Base-by-base conservation (phyloP, 2,888 invertebrate species). In the Prosapia bicincta region DNA sequence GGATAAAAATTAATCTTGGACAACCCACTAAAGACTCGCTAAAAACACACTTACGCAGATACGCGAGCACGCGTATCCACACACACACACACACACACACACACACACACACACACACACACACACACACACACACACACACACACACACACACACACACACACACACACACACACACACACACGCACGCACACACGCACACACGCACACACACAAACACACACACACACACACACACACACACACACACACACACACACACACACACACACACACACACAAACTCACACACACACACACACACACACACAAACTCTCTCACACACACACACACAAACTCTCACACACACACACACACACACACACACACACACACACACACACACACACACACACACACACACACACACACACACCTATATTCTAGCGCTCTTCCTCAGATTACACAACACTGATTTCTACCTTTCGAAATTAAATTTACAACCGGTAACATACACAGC, bases 111-210 rank as follows among this genome's bases (percentile, higher is more conserved):
- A 65, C 24, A 13, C 66, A 66, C 66, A 66, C 66, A 66, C 66
- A 66, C 66, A 66, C 66, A 66, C 66, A 66, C 66, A 65, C 66
- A 66, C 66, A 66, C 66, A 66, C 66, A 66, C 66, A 15, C 66
- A 66, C 66, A 66, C 66, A 66, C 66, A 66, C 24, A 66, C 66
- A 66, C 66, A 66, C 24, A 15, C 66, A 30, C 30, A 30, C 30
- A 30, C 30, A 30, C 30, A 30, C 30, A 9, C 30, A 30, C 30
- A 23, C 66, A 23, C 66, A 23, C 66, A 66, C 66, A 15, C 66
- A 15, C 66, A 3, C 66, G 26, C 66, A 66, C 66, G 26, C 24
- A 66, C 66, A 23, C 66, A 66, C 66, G 23, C 24, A 66, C 66
- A 66, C 24, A 30, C 30, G 23, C 66, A 66, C 66, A 66, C 66